Evolutionary conservation across 2,113 vertebrate species (phyloP), one percentile per base, ranked within the genome.

Genomic region (Stercorarius parasiticus): DNA sequence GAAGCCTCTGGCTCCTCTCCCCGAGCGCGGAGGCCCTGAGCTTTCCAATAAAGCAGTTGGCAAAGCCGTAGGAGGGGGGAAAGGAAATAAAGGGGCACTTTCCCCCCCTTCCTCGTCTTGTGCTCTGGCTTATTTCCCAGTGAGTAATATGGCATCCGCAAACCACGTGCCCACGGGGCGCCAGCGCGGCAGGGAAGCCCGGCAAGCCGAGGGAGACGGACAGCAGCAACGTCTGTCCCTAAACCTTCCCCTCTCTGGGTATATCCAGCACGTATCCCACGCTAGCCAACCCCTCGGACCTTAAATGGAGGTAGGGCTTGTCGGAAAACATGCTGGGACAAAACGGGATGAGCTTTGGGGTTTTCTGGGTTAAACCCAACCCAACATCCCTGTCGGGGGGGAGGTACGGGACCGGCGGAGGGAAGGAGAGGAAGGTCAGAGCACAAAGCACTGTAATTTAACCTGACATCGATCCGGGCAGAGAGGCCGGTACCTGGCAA

Each of bases 311-410:
- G 21, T 5, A 20, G 52, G 34, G 13, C 25, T 56, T 25, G 42
- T 11, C 5, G 2, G 50, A 38, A 58, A 49, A 59, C 16, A 13
- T 9, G 15, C 9, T 25, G 26, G 53, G 49, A 15, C 20, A 45
- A 45, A 40, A 6, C 6, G 1, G 22, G 43, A 20, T 0, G 8
- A 40, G 22, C 5, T 59, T 82, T 70, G 0, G 8, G n/a, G 42
- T 40, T 19, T 38, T 26, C 27, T 3, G 20, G 34, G 20, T 11
- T 40, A 22, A 43, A 23, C 15, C 15, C 3, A 0, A 38, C 1
- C 3, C 19, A 10, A 29, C 9, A 2, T 12, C 36, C 19, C 15
- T 2, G 4, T 4, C 2, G 7, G 34, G 1, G 34, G 1, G 0
- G 74, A 49, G 61, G 13, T 11, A 25, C 9, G 5, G 1, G 9